Percentiles rank a stretch among this genome's conserved stretches.
Evolutionary conservation across 1,140 invertebrate species (phyloP).

Genomic region (Pachypeltis micranthus): DNA sequence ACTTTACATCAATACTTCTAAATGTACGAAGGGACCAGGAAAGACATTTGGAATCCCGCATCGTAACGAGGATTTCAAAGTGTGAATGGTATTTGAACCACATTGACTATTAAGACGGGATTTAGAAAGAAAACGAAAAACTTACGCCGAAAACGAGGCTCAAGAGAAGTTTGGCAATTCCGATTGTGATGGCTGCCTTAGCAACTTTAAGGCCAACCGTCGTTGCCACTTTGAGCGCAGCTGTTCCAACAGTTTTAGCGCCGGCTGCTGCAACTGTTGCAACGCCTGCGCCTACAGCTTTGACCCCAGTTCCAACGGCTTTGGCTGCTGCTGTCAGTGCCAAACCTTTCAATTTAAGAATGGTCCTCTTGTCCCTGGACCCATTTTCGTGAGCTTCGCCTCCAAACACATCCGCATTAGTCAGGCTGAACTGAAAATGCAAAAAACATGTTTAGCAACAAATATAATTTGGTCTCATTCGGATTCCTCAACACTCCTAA

Average conservation of each 20-base stretch:
- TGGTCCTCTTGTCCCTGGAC: constrained; percentile 18
- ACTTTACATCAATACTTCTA: too few relatives aligned
- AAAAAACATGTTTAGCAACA: too few relatives aligned
- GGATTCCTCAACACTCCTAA: too few relatives aligned
- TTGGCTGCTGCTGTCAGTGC: constrained; percentile 11
- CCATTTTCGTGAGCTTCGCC: constrained; percentile 15
- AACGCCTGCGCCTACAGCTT: neutral
- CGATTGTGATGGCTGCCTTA: constrained; percentile 22
- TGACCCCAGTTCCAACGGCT: constrained; percentile 5
- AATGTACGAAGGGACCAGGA: too few relatives aligned
- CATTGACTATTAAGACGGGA: too few relatives aligned
- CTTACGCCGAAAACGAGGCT: constrained; percentile 23
- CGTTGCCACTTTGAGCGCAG: constrained; percentile 17
- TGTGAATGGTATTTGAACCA: too few relatives aligned
- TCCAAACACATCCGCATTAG: constrained; percentile 21
- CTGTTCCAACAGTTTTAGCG: constrained; percentile 9
- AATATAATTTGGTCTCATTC: too few relatives aligned
- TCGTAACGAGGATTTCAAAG: too few relatives aligned
- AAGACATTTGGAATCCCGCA: too few relatives aligned
- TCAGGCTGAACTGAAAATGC: neutral
- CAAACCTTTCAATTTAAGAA: constrained; percentile 10
- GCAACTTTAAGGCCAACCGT: constrained; percentile 19
- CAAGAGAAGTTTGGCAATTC: constrained; percentile 22
- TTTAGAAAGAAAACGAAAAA: too few relatives aligned
- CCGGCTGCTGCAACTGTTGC: neutral